Evolutionary conservation across 2,113 vertebrate species (phyloP), one percentile per base, ranked within the genome.

Genomic region (Lophochroa leadbeateri): DNA sequence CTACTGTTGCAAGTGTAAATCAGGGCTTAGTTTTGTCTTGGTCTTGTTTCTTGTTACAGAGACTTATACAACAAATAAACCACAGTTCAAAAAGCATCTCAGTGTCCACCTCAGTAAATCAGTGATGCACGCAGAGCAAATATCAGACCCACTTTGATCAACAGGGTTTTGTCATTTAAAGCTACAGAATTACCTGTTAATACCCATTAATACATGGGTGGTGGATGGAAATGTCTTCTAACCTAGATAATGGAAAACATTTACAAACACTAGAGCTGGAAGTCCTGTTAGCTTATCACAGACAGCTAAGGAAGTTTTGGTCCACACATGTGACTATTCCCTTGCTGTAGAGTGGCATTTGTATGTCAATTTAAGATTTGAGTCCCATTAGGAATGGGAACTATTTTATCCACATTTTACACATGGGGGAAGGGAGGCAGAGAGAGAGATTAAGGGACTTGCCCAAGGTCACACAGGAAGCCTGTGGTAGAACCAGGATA

Each of bases 401-500:
- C 8, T 60, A 44, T 60, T 85, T 90, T 44, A 61, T 94, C 85
- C 92, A 17, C 11, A 16, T 68, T 71, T 93, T 79, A 61, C 25
- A 44, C 7, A 17, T n/a, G 4, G 43, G 41, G 60, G 20, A 68
- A 86, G 61, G 60, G 75, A 94, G 46, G 23, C 11, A 19, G 41
- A 94, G 21, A 83, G 50, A 88, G 27, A 89, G 37, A 67, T 77
- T 67, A 94, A 61, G 90, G 85, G 82, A 63, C 87, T 93, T 88
- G 79, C 82, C 82, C 64, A 94, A 74, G 71, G 86, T 83, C 37
- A 86, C 88, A 94, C 96, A 95, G 96, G 96, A 97, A 96, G 39
- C 72, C 80, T 94, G 95, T 96, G 94, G 93, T 94, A 95, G 71
- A 94, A 90, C 71, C 88, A 96, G 96, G 96, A 96, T 95, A 97